Evolutionary conservation across 2,113 vertebrate species (phyloP).

Genomic region (Myocastor coypus): DNA sequence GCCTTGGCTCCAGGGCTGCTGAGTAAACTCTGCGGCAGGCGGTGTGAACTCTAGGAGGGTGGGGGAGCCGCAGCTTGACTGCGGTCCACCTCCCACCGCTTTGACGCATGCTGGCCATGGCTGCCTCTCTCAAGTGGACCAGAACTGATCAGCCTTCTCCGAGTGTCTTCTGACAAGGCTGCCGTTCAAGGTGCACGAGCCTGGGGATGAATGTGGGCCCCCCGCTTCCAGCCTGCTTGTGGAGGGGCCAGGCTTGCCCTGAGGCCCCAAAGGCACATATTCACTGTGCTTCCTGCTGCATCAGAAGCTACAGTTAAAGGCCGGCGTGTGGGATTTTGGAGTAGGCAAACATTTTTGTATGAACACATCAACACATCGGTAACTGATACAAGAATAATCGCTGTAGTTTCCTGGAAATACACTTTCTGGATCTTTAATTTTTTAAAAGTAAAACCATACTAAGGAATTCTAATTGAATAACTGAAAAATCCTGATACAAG

Average conservation of each 20-base stretch:
- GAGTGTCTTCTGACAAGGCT: background rate
- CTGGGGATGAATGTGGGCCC: background rate
- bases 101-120: background rate
- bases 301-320: background rate
- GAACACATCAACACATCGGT: background rate
- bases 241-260: background rate
- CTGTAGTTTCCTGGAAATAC: background rate
- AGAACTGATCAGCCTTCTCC: background rate
- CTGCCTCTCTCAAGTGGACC: background rate
- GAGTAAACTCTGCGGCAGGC: background rate
- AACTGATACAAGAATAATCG: background rate
- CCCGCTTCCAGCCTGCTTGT: background rate
- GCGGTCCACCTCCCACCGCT: background rate
- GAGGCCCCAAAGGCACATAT: background rate
- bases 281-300: background rate
- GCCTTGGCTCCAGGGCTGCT: background rate
- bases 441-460: conserved; percentile 5
- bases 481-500: conserved; percentile 63
- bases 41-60: background rate
- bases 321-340: background rate
- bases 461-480: conserved; percentile 45
- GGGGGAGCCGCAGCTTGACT: too few species aligned
- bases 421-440: conserved; percentile 12
- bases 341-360: background rate
- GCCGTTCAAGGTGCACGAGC: background rate